Evolutionary conservation across 92 coral and sea anemone genomes (phyloP).

Genomic region (Galaxea fascicularis): DNA sequence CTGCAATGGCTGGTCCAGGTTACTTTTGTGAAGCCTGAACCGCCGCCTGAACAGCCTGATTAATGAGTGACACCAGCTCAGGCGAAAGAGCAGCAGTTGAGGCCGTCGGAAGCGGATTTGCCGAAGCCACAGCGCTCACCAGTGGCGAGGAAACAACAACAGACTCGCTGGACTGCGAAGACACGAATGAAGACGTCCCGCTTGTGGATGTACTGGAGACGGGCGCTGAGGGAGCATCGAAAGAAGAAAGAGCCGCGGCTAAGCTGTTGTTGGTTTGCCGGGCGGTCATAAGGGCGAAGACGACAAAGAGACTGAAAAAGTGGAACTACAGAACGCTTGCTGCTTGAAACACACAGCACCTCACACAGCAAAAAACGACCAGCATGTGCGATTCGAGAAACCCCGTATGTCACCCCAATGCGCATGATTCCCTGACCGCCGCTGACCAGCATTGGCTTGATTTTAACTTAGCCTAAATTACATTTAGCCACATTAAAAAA

Average conservation of each 20-base stretch:
- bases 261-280: neutral
- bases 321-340: too few species aligned
- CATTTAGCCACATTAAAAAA: too few species aligned
- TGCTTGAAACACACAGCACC: too few species aligned
- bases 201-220: neutral
- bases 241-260: neutral
- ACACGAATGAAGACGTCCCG: neutral
- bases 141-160: neutral
- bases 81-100: slow-evolving; percentile 4
- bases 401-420: too few species aligned
- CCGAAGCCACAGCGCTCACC: neutral
- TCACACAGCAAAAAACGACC: too few species aligned
- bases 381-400: too few species aligned
- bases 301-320: neutral
- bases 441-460: too few species aligned
- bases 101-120: neutral
- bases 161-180: neutral
- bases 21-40: neutral
- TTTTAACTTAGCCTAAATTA: too few species aligned
- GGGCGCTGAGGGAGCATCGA: neutral
- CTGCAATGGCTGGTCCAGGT: neutral
- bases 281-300: neutral
- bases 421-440: too few species aligned
- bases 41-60: neutral
- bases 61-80: neutral